Base-by-base conservation (phyloP, 2,113 vertebrate genomes). In the Callionymus lyra region DNA sequence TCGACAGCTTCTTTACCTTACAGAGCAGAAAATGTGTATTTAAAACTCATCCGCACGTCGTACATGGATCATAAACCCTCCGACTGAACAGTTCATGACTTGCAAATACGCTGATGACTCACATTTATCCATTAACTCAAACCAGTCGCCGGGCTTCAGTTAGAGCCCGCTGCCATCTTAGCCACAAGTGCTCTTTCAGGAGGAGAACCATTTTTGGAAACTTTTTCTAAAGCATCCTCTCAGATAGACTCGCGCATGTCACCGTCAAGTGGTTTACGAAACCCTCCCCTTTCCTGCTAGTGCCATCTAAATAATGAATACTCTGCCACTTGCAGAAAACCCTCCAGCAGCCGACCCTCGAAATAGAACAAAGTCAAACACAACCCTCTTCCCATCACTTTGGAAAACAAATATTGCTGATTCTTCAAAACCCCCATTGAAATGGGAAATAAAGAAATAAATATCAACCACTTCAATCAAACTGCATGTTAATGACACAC, bases 131-230 rank as follows among this genome's bases (percentile, higher is more conserved):
- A 75, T 79, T 79, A 75, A 64, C 55, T 65, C 66, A 69, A 66
- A 79, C 76, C 71, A 72, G 77, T 65, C 72, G 69, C 79, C 74
- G 21, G 21, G 47, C 62, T 71, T 59, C 47, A 52, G 61, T 74
- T 76, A 76, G 63, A 46, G 53, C 47, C 34, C 47, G 65, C 46
- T 48, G 42, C 21, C 21, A 27, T 63, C 56, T 68, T 56, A 46
- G 50, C 74, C 59, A 73, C 69, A 72, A 69, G 77, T 70, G 55
- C 47, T 56, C 41, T 27, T 27, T 38, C n/a, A 15, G 53, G 37
- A 12, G 50, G 45, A 48, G 57, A 47, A 52, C 52, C 47, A 40
- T 45, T 63, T 46, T 14, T 16, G 36, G 44, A 63, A 75, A 70
- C 57, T 63, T 55, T 63, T 27, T 27, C 21, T 27, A 27, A 27